A percentile compares a stretch with the other conserved stretches of the same genome.
phyloP scores from a whole-genome alignment of 2,888 invertebrate species.

The Drosophila subsilvestris region DNA sequence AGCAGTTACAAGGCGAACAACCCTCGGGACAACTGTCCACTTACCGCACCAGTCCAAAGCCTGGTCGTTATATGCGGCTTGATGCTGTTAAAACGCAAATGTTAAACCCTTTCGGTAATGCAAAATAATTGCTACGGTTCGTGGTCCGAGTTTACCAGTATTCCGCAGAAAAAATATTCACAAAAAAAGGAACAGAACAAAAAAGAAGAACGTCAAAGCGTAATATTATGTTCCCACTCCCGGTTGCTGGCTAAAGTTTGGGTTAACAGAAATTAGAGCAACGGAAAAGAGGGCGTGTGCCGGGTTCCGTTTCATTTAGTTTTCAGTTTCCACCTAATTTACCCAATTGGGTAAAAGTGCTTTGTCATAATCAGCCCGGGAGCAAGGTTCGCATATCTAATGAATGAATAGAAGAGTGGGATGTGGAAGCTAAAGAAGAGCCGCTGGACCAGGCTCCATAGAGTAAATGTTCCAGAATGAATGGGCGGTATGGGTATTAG shows the following conservation, averaged over 20 bases:
- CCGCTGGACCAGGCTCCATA: conserved; percentile 42
- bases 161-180: conserved; percentile 10
- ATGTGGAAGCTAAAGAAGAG: conserved; percentile 1
- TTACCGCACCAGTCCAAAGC: not conserved
- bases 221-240: conserved; percentile 31
- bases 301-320: conserved; percentile 78
- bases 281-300: conserved; percentile 65
- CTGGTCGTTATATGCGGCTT: conserved; percentile 71
- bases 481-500: conserved; percentile 1
- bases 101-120: conserved; percentile 81
- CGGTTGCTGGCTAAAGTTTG: conserved; percentile 24
- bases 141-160: conserved; percentile 56
- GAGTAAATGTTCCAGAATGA: conserved; percentile 63
- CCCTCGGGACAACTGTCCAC: conserved; percentile 58
- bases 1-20: conserved; percentile 76
- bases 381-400: conserved; percentile 80
- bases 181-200: conserved; percentile 27
- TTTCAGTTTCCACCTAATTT: conserved; percentile 82
- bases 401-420: conserved; percentile 57
- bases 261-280: conserved; percentile 66
- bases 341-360: conserved; percentile 82
- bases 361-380: conserved; percentile 82
- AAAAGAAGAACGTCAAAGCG: conserved; percentile 50
- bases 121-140: conserved; percentile 78
- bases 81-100: conserved; percentile 78